phyloP scores from a whole-genome alignment of 1,140 invertebrate species.

The Aphaenogaster ashmeadi region DNA sequence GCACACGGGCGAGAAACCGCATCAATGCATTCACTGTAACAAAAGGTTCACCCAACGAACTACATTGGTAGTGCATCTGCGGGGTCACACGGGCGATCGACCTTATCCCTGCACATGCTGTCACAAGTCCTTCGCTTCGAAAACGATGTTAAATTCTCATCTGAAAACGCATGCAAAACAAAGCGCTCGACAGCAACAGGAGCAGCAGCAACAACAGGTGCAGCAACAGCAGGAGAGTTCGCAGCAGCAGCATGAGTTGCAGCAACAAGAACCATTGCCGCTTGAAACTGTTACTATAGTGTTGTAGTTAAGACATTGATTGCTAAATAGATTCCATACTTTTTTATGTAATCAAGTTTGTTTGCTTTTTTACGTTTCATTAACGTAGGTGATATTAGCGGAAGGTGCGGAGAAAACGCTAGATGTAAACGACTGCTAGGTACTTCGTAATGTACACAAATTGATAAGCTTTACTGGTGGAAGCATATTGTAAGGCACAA shows the following conservation, averaged over 20 bases:
- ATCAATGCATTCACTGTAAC: slow-evolving; percentile 90
- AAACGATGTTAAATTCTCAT: slow-evolving; percentile 86
- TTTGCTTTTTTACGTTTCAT: slow-evolving; percentile 19
- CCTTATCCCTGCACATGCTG: slow-evolving; percentile 89
- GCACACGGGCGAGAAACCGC: slow-evolving; percentile 91
- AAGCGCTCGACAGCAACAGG: slow-evolving; percentile 78
- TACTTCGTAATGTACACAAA: background rate
- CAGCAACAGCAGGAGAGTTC: slow-evolving; percentile 34
- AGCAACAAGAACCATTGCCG: slow-evolving; percentile 31
- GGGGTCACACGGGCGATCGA: slow-evolving; percentile 89
- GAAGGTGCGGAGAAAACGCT: background rate
- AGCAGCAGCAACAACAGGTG: slow-evolving; percentile 70
- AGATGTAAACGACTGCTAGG: background rate
- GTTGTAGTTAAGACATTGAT: slow-evolving; percentile 62
- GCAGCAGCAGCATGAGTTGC: slow-evolving; percentile 69
- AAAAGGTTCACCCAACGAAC: slow-evolving; percentile 92
- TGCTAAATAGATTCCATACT: background rate
- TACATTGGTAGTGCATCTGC: slow-evolving; percentile 87
- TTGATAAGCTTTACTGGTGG: background rate
- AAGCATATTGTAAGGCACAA: background rate
- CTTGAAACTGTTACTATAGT: slow-evolving; percentile 74
- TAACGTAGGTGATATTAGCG: background rate
- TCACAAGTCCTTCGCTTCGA: slow-evolving; percentile 86
- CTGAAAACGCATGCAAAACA: slow-evolving; percentile 86
- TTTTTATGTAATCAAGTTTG: background rate